Base-by-base conservation (phyloP, 2,113 vertebrate genomes). In the Sylvia atricapilla region DNA sequence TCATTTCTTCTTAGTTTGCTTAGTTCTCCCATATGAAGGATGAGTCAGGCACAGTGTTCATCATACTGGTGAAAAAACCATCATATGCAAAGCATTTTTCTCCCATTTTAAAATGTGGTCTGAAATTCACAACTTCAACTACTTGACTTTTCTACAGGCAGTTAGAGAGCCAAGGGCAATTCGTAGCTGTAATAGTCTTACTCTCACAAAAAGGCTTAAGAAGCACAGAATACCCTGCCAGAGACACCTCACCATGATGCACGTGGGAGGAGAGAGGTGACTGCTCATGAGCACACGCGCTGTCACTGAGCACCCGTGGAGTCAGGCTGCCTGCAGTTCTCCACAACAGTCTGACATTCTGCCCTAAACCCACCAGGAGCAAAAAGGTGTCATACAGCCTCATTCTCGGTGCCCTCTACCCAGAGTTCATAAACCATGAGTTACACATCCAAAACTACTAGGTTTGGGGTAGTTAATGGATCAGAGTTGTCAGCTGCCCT, bases 51-150 rank as follows among this genome's bases (percentile, higher is more conserved):
- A 27, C 21, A 43, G 15, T n/a, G 68, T 56, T 93, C 46, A 52
- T 81, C 81, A 74, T 27, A 44, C 31, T 49, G 46, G 58, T 81
- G 93, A 69, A 77, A 79, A 91, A 91, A 5, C 3, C 18, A 22
- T 86, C 46, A 23, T 19, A 59, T n/a, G 67, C 33, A 80, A 89
- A 84, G 66, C 18, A 39, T 56, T 94, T 89, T 62, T 79, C 52
- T 93, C 31, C 24, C 37, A 49, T 83, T 85, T 93, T 77, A 68
- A 93, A 84, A 58, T 23, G 23, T 31, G 18, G 46, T 43, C 56
- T 76, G 87, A 78, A 89, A 92, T 76, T 74, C 70, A 73, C 37
- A 87, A 62, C 80, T 87, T 95, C 50, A 85, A 13, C 46, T 77
- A 49, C 15, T 31, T 64, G 41, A 70, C n/a, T 88, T 92, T 81